A percentile compares a stretch with the other conserved stretches of the same genome.
phyloP scores from a whole-genome alignment of 2,888 invertebrate species.

The Embidobia sp. region DNA sequence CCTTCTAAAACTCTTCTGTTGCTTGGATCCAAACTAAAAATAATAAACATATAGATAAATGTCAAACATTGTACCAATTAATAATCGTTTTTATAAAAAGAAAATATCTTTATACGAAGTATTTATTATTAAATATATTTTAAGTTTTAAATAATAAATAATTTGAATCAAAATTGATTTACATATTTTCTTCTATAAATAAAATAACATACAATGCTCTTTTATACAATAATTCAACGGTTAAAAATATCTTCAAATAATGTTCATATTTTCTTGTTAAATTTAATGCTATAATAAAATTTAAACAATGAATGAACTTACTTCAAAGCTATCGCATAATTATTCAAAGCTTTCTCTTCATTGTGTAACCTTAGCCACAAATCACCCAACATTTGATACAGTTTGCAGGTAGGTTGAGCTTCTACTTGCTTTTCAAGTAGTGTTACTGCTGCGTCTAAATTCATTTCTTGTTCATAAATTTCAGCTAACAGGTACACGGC shows the following conservation, averaged over 20 bases:
- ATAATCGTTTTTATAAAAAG: no score
- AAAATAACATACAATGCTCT: no score
- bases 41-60: no score
- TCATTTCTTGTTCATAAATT: constrained; percentile 86
- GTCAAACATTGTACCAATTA: no score
- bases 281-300: not conserved
- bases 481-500: constrained; percentile 89
- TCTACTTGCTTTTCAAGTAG: constrained; percentile 86
- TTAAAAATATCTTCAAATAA: no score
- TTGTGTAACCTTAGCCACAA: constrained; percentile 85
- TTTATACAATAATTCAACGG: no score
- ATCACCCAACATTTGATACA: constrained; percentile 87
- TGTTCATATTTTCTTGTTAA: no score
- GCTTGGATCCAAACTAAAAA: constrained; percentile 84
- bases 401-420: constrained; percentile 84
- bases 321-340: constrained; percentile 86
- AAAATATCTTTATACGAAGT: not conserved
- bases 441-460: constrained; percentile 86
- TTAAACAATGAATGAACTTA: constrained; percentile 72
- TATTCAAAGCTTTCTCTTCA: constrained; percentile 87
- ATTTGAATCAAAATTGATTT: no score
- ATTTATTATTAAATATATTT: no score
- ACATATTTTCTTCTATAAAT: no score
- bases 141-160: no score
- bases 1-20: constrained; percentile 86